Base-by-base conservation (phyloP, 2,113 vertebrate genomes). In the Spilogale gracilis region DNA sequence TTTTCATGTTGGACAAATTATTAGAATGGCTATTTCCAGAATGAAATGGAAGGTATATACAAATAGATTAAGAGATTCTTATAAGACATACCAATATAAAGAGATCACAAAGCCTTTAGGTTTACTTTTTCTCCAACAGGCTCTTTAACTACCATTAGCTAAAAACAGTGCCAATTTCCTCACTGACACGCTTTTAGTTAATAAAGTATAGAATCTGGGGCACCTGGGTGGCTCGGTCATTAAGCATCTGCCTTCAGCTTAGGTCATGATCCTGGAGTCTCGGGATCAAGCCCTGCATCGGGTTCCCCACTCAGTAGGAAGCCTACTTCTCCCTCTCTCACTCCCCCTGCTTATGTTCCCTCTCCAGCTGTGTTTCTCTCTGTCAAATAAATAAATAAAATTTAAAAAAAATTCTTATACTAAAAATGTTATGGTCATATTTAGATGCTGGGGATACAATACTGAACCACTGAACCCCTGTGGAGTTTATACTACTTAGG, bases 81-180 rank as follows among this genome's bases (percentile, higher is more conserved):
- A 3, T 20, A 27, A 45, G 45, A 82, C 23, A 82, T 8, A 32
- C 20, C 1, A 69, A 95, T 5, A 80, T 32, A 56, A 94, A 84
- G 25, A 30, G 63, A 25, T 18, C 18, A 69, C 73, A 60, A 43
- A 52, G 43, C 25, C 45, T 63, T 52, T 69, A 38, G 48, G 30
- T 58, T 32, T 38, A 67, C 3, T 63, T 48, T 21, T 86, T 54
- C 56, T 81, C n/a, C n/a, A 87, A 18, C 4, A 73, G 65, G 54
- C 45, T 50, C 32, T 56, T 38, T 25, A 7, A 30, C 16, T 60
- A 82, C 45, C 50, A 79, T 13, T 69, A 60, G 50, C 54, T n/a
- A 78, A n/a, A 89, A 95, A 84, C 17, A 58, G 48, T 65, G n/a
- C 71, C 50, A 82, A n/a, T 38, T 82, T 67, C 48, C n/a, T 95